Evolutionary conservation across 2,888 invertebrate species (phyloP).

Genomic region (Melinaea menophilus): DNA sequence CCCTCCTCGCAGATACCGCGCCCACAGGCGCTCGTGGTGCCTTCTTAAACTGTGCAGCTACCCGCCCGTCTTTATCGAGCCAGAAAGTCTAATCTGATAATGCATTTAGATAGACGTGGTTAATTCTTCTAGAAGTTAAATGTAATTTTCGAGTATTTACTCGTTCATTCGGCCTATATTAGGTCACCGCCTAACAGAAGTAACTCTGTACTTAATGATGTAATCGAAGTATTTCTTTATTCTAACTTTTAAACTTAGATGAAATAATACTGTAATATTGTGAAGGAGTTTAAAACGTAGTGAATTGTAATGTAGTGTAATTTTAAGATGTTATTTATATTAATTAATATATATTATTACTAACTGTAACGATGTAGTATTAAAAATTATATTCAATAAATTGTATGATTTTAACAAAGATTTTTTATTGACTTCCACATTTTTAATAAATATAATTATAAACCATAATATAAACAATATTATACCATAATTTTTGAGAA

Average conservation of each 20-base stretch:
- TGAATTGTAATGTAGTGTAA: too few species aligned
- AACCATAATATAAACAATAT: too few species aligned
- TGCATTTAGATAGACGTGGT: not conserved
- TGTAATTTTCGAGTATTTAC: conserved; percentile 33
- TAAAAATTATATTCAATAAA: too few species aligned
- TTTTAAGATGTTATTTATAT: too few species aligned
- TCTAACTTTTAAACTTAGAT: conserved; percentile 13
- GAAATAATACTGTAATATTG: conserved; percentile 14
- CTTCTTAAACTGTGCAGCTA: conserved; percentile 63
- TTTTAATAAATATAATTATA: too few species aligned
- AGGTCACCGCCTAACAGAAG: conserved; percentile 62
- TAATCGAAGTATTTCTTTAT: conserved; percentile 48
- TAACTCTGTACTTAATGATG: conserved; percentile 58
- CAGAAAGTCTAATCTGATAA: conserved; percentile 32
- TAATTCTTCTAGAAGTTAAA: conserved; percentile 8
- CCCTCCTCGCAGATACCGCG: conserved; percentile 39
- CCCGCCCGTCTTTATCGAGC: conserved; percentile 40
- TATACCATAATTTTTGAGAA: too few species aligned
- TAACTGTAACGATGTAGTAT: too few species aligned
- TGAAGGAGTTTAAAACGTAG: too few species aligned
- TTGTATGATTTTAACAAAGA: too few species aligned
- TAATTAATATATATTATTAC: too few species aligned
- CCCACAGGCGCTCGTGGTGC: conserved; percentile 49
- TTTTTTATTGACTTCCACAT: too few species aligned
- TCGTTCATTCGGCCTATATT: conserved; percentile 50